Evolutionary conservation across 2,797 vertebrate genomes (phyloP), one percentile per base, ranked within the genome.

Genomic region (Salmo trutta): DNA sequence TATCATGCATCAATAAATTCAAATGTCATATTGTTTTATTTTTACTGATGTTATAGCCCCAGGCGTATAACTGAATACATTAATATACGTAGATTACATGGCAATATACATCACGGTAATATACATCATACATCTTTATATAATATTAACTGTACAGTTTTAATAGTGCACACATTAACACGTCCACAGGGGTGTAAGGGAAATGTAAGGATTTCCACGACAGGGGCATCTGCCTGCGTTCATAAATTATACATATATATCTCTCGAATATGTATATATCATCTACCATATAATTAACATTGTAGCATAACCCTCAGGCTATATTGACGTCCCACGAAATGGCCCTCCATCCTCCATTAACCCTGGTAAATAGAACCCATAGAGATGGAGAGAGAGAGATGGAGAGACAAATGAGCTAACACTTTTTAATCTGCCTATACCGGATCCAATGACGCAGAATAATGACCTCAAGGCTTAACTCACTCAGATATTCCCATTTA

Each of bases 281-380:
- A 71, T 51, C 53, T 21, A 16, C 53, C 15, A 24, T 77, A 78
- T 82, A 79, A 83, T 69, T 74, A 77, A 78, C 79, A 77, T 75
- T 75, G 76, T 21, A 79, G 70, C 65, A 73, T 78, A 76, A 85
- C 73, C 76, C 15, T 12, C 27, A 69, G 78, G 79, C 80, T 78
- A 74, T 4, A 41, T 21, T 54, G 53, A 77, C 54, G 51, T 75
- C 77, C 47, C 36, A 64, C 27, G 31, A 81, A 80, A 59, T 77
- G 73, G 77, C 80, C 17, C 79, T 76, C 77, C 64, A 77, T 75
- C 31, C 75, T 85, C 83, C 53, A 86, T 90, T 89, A 89, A 87
- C 86, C 81, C 71, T 6, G 76, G 73, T 75, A 81, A 81, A 68
- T 27, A 52, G 62, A 70, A 78, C 76, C 67, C 71, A 76, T 36